Evolutionary conservation across 2,113 vertebrate species (phyloP).

Genomic region (Ranitomeya imitator): DNA sequence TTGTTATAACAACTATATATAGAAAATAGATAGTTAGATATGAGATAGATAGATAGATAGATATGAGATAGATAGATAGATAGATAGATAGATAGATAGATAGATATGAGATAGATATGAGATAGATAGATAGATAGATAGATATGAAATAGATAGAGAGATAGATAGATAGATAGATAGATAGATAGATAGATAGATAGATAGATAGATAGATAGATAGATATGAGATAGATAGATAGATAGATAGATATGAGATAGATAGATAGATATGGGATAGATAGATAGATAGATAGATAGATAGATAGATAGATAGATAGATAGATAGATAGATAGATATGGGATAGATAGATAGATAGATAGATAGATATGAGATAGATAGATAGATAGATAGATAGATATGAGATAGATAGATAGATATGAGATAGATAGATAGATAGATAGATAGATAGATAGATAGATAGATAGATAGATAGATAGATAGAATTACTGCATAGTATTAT

Average conservation of each 20-base stretch:
- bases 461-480: neutral
- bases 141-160: too few relatives aligned
- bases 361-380: neutral
- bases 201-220: neutral
- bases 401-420: neutral
- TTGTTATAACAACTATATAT: neutral
- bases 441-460: neutral
- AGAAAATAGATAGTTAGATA: neutral
- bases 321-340: neutral
- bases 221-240: neutral
- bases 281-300: neutral
- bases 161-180: neutral
- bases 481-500: neutral
- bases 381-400: neutral
- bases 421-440: neutral
- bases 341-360: neutral
- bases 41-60: neutral
- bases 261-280: neutral
- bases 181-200: neutral
- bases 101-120: too few relatives aligned
- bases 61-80: conserved; percentile 1
- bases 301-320: neutral
- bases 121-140: neutral
- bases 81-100: neutral
- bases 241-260: neutral